Evolutionary conservation across 2,113 vertebrate species (phyloP).

Genomic region (Neopipo cinnamomea): DNA sequence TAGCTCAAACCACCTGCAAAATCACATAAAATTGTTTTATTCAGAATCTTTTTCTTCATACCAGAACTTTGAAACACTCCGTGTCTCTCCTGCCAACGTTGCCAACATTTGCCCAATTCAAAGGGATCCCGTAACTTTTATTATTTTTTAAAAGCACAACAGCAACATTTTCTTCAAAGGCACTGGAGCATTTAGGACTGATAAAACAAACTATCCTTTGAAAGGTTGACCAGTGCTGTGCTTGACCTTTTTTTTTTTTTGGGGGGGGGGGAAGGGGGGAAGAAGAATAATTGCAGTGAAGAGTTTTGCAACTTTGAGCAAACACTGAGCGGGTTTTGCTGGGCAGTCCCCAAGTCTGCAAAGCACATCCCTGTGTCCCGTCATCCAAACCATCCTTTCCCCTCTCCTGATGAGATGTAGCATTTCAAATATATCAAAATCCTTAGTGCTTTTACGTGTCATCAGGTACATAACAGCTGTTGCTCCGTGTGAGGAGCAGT

Average conservation of each 20-base stretch:
- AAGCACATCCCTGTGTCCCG: neutral
- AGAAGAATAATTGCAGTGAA: conserved; percentile 7
- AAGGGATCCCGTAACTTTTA: conserved; percentile 74
- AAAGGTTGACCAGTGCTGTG: conserved; percentile 54
- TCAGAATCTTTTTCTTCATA: conserved; percentile 81
- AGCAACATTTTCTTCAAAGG: conserved; percentile 66
- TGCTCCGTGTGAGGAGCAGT: neutral
- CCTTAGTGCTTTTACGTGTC: neutral
- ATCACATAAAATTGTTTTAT: conserved; percentile 87
- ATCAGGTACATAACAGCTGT: neutral
- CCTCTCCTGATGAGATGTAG: neutral
- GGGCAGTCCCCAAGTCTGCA: neutral
- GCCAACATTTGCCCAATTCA: conserved; percentile 77
- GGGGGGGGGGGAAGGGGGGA: neutral
- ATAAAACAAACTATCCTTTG: conserved; percentile 61
- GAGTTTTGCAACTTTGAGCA: conserved; percentile 66
- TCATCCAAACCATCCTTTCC: neutral
- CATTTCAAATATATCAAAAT: neutral
- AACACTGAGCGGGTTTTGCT: neutral
- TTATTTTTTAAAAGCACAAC: conserved; percentile 64
- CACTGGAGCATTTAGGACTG: conserved; percentile 35
- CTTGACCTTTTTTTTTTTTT: neutral
- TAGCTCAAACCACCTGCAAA: conserved; percentile 87
- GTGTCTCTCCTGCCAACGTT: conserved; percentile 76
- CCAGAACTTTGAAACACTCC: conserved; percentile 81